Conservation (phyloP, 2,113 vertebrate species). For the Mustelus asterias region DNA sequence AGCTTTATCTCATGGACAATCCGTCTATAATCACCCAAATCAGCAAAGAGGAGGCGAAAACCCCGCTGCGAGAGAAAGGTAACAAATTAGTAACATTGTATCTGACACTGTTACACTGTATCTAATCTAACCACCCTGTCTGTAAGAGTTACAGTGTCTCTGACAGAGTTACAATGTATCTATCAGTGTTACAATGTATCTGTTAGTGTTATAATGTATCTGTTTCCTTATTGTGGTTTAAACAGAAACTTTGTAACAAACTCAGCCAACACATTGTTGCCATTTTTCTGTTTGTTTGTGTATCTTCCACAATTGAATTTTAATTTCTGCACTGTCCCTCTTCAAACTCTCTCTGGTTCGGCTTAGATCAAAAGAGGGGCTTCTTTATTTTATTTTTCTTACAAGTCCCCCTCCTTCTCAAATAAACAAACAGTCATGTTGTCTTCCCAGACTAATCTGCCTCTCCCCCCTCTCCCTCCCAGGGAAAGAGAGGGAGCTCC, state of each 20-base stretch:
- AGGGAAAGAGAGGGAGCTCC: neutral
- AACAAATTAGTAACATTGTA: slow-evolving; percentile 35
- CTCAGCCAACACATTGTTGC: neutral
- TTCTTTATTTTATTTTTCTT: neutral
- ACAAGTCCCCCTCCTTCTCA: too few species aligned
- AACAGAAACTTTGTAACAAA: slow-evolving; percentile 9
- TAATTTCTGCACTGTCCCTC: neutral
- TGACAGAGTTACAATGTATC: neutral
- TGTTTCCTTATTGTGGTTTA: neutral
- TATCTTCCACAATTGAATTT: neutral
- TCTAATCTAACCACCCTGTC: neutral
- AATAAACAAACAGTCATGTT: neutral
- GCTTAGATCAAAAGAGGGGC: neutral
- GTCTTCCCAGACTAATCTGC: neutral
- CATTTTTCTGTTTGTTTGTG: neutral
- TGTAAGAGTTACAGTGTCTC: too few species aligned
- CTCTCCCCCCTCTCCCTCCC: neutral
- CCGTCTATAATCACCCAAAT: slow-evolving; percentile 64
- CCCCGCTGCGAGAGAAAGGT: slow-evolving; percentile 64
- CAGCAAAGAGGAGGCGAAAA: slow-evolving; percentile 60
- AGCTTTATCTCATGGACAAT: slow-evolving; percentile 58
- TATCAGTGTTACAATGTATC: neutral
- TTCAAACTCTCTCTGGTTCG: neutral
- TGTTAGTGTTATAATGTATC: neutral
- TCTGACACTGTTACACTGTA: neutral